Conservation (phyloP, 2,888 invertebrate genomes). For the Trichopria drosophilae region DNA sequence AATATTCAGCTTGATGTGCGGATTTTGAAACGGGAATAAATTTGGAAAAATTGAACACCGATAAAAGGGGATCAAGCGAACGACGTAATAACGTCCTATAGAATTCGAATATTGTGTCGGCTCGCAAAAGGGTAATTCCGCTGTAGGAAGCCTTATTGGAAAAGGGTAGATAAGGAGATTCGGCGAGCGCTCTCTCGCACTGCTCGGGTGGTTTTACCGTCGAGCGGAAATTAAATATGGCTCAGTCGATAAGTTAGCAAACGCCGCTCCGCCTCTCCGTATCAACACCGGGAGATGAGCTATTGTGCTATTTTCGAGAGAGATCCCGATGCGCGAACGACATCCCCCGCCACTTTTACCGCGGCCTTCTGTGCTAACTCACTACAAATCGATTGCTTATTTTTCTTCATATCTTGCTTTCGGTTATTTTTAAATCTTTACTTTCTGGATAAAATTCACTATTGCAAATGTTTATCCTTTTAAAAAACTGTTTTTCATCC, state of each 20-base stretch:
- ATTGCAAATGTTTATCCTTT: no score
- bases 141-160: conserved; percentile 55
- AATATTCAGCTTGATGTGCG: no score
- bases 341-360: conserved; percentile 32
- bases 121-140: conserved; percentile 52
- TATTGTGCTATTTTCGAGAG: conserved; percentile 57
- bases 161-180: conserved; percentile 56
- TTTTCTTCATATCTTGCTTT: no score
- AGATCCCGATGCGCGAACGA: conserved; percentile 39
- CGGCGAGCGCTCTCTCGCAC: conserved; percentile 29
- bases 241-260: conserved; percentile 58
- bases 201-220: conserved; percentile 39
- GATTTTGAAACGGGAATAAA: no score
- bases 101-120: conserved; percentile 48
- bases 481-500: no score
- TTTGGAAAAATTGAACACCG: no score
- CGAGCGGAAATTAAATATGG: conserved; percentile 59
- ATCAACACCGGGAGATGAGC: conserved; percentile 56
- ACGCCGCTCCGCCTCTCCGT: conserved; percentile 47
- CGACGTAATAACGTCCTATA: conserved; percentile 44
- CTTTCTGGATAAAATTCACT: no score
- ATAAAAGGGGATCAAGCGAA: conserved; percentile 29
- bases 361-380: no score
- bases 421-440: no score
- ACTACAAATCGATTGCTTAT: no score